These are phyloP conservation scores for Neria commutata DNA, from an alignment of 2,888 invertebrate genomes.

Conservation along the genomic window DNA sequence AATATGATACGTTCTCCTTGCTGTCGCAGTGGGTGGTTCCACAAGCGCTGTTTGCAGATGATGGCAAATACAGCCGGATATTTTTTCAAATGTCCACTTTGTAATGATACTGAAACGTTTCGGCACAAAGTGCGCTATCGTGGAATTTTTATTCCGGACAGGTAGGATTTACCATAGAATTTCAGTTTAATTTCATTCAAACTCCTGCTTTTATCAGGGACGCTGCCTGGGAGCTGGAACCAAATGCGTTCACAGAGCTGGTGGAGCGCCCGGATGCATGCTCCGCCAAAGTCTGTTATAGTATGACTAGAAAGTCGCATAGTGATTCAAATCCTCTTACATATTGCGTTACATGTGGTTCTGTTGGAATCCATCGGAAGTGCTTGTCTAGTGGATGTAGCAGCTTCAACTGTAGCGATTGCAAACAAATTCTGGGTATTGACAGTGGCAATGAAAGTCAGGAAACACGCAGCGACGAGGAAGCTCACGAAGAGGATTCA, in stretches of 20 bases:
- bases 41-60: conserved; percentile 72
- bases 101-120: conserved; percentile 73
- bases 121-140: conserved; percentile 43
- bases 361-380: not conserved
- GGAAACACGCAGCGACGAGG: not conserved
- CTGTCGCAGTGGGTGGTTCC: conserved; percentile 80
- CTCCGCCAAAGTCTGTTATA: not conserved
- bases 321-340: not conserved
- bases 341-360: not conserved
- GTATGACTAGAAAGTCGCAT: not conserved
- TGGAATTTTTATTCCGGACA: conserved; percentile 81
- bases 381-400: not conserved
- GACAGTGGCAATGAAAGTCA: not conserved
- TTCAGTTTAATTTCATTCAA: not conserved
- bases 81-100: conserved; percentile 83
- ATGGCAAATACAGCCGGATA: conserved; percentile 79
- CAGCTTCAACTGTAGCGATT: not conserved
- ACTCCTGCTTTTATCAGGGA: conserved; percentile 65
- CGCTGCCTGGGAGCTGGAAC: conserved; percentile 81
- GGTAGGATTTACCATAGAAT: conserved; percentile 63
- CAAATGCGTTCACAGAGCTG: conserved; percentile 77
- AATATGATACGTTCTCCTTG: too few species aligned
- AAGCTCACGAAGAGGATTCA: not conserved
- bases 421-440: not conserved
- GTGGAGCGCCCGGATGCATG: conserved; percentile 62